Evolutionary conservation across 2,888 invertebrate genomes (phyloP).

Genomic region (Pseudococcus jackbeardsleyi): DNA sequence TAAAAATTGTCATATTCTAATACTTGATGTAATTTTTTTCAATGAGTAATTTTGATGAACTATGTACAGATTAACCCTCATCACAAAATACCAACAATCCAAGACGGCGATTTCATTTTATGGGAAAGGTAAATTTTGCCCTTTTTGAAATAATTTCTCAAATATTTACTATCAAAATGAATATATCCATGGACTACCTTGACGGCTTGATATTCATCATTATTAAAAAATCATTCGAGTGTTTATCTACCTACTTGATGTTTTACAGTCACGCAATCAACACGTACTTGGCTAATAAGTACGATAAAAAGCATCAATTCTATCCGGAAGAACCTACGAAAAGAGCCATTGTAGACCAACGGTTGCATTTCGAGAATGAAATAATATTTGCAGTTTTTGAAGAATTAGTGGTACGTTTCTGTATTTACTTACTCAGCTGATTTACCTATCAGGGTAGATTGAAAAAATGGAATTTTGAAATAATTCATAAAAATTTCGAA

Average conservation of each 20-base stretch:
- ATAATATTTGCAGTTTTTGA: conserved; percentile 6
- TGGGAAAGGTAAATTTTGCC: conserved; percentile 3
- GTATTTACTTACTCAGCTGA: too few relatives aligned
- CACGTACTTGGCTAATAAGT: conserved; percentile 59
- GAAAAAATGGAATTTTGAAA: too few relatives aligned
- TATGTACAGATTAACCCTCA: conserved; percentile 39
- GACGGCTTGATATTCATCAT: too few relatives aligned
- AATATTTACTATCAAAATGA: too few relatives aligned
- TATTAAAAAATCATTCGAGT: neutral
- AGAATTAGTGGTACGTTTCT: neutral
- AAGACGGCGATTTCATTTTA: conserved; percentile 36
- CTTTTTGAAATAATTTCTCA: too few relatives aligned
- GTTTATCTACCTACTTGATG: neutral
- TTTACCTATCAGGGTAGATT: too few relatives aligned
- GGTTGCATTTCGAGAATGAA: conserved; percentile 20
- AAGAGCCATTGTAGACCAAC: conserved; percentile 53
- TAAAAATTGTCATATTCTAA: too few relatives aligned
- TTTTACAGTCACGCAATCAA: conserved; percentile 61
- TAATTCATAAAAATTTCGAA: too few relatives aligned
- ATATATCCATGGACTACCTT: too few relatives aligned
- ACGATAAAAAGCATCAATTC: conserved; percentile 54
- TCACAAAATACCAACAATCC: conserved; percentile 12
- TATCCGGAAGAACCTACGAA: conserved; percentile 58
- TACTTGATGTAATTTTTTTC: too few relatives aligned
- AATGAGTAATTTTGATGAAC: neutral